Evolutionary conservation across 2,113 vertebrate species (phyloP).

Genomic region (Prinia subflava): DNA sequence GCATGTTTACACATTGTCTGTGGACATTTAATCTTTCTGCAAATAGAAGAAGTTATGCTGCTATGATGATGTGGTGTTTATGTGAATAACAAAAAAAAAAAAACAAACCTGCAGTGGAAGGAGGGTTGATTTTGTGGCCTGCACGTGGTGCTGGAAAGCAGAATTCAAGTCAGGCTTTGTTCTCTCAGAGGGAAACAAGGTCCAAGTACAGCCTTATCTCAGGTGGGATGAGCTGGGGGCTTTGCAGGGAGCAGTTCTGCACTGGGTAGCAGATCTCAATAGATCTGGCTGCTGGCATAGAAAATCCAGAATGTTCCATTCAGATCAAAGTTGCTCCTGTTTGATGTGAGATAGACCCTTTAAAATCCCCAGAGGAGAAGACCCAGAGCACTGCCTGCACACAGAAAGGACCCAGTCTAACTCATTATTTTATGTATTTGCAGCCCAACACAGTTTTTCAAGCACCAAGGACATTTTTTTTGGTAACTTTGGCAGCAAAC

Average conservation of each 20-base stretch:
- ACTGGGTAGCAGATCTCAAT: not conserved
- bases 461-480: not conserved
- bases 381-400: not conserved
- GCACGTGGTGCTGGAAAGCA: not conserved
- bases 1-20: not conserved
- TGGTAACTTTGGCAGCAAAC: constrained; percentile 7
- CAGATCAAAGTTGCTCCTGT: constrained; percentile 28
- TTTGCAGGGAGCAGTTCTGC: constrained; percentile 21
- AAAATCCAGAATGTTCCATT: constrained; percentile 18
- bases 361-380: not conserved
- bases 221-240: constrained; percentile 34
- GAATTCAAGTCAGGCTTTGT: not conserved
- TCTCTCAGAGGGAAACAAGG: not conserved
- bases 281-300: not conserved
- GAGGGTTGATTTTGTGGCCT: not conserved
- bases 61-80: fast-evolving
- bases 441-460: not conserved
- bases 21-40: not conserved
- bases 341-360: constrained; percentile 6
- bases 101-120: not conserved
- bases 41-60: not conserved
- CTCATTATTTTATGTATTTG: not conserved
- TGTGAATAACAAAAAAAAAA: not conserved
- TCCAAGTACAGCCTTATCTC: not conserved
- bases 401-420: not conserved